Percentiles rank a stretch among this genome's conserved stretches.
Conservation (phyloP, 2,113 vertebrate genomes). For the Gopherus flavomarginatus region DNA sequence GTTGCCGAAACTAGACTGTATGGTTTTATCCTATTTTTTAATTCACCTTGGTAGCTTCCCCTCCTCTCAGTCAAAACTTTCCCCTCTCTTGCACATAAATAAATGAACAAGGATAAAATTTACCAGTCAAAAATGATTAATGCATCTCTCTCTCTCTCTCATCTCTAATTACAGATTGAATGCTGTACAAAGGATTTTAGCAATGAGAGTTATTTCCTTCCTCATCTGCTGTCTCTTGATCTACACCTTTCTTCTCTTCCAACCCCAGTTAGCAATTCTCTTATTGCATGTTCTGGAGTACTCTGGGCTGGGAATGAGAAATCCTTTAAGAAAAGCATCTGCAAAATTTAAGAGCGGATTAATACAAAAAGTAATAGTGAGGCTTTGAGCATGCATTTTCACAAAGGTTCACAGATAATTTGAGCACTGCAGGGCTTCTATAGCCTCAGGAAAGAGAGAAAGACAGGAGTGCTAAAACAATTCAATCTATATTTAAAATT, state of each 20-base stretch:
- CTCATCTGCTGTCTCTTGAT: background rate
- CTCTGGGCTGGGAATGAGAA: background rate
- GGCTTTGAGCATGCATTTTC: conserved; percentile 2
- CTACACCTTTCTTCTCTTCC: background rate
- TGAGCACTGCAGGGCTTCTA: background rate
- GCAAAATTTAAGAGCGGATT: background rate
- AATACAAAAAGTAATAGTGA: background rate
- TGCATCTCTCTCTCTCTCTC: background rate
- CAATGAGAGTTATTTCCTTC: background rate
- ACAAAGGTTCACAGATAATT: background rate
- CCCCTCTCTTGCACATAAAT: background rate
- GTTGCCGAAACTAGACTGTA: background rate
- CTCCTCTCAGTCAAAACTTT: background rate
- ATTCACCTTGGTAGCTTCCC: background rate
- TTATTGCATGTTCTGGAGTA: background rate
- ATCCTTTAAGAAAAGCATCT: background rate
- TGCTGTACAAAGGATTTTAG: background rate
- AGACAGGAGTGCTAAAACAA: background rate
- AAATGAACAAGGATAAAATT: background rate
- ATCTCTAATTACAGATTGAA: background rate
- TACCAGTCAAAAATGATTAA: background rate
- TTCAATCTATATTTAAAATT: conserved; percentile 7
- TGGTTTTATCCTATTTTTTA: background rate
- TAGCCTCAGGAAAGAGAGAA: background rate
- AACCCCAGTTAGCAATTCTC: background rate